Evolutionary conservation across 2,113 vertebrate genomes (phyloP).

Genomic region (Datnioides undecimradiatus): DNA sequence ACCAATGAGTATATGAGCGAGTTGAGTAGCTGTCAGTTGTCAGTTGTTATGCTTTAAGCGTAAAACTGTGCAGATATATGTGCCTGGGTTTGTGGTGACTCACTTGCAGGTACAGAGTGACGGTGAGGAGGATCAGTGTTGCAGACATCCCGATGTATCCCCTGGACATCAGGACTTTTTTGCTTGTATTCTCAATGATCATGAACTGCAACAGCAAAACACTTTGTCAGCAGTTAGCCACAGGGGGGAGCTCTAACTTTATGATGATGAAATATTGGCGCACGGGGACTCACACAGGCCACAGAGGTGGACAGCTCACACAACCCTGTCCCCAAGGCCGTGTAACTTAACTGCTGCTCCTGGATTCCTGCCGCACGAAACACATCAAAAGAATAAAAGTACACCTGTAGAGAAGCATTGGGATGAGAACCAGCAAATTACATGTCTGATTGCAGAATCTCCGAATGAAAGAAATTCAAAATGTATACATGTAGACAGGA

Average conservation of each 20-base stretch:
- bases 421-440: neutral
- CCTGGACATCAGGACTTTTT: conserved; percentile 79
- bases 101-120: conserved; percentile 85
- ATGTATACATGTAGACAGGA: neutral
- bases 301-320: conserved; percentile 82
- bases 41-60: neutral
- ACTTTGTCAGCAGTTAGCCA: conserved; percentile 28
- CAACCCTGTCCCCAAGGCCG: conserved; percentile 83
- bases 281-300: conserved; percentile 81
- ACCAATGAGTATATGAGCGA: conserved; percentile 26
- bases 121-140: conserved; percentile 82
- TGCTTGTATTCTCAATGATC: conserved; percentile 82
- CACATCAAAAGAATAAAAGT: conserved; percentile 87
- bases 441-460: neutral
- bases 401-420: conserved; percentile 81
- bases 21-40: neutral
- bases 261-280: neutral
- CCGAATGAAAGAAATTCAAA: neutral
- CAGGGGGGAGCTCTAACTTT: conserved; percentile 47
- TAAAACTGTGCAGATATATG: neutral
- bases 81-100: conserved; percentile 21
- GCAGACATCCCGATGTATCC: conserved; percentile 79
- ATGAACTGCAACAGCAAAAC: conserved; percentile 79
- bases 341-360: conserved; percentile 77
- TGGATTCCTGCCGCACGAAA: conserved; percentile 85